A percentile compares a stretch with the other conserved stretches of the same genome.
These are phyloP conservation scores for Prinia subflava DNA, from an alignment of 2,113 vertebrate species.

Conservation along the genomic window DNA sequence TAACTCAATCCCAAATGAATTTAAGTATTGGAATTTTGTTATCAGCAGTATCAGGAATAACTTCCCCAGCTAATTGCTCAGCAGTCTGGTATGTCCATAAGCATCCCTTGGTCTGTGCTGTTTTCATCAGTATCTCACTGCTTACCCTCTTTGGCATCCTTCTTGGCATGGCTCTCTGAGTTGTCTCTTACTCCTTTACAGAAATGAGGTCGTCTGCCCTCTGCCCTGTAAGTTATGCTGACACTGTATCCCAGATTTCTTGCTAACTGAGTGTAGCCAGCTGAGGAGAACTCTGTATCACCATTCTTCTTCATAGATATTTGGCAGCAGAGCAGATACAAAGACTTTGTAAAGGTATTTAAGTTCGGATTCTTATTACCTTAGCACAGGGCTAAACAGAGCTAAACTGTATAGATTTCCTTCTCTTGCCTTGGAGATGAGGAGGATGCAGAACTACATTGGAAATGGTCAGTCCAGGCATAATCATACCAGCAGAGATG, in stretches of 20 bases:
- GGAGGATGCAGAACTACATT: background rate
- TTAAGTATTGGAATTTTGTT: slow-evolving; percentile 31
- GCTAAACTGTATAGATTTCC: background rate
- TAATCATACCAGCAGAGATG: background rate
- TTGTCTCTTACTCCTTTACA: background rate
- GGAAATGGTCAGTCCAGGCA: background rate
- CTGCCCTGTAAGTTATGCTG: background rate
- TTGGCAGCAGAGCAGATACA: background rate
- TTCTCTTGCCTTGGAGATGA: background rate
- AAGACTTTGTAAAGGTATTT: background rate
- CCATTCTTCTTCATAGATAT: background rate
- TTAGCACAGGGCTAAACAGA: background rate
- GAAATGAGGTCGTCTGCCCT: background rate
- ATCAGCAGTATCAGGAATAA: slow-evolving; percentile 3
- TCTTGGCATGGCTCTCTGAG: background rate
- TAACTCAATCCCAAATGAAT: slow-evolving; percentile 33
- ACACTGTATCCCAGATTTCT: background rate
- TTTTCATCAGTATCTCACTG: background rate
- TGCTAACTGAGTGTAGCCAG: background rate
- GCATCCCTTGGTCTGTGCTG: background rate
- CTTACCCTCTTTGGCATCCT: slow-evolving; percentile 15
- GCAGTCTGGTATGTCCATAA: slow-evolving; percentile 46
- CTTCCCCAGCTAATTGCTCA: slow-evolving; percentile 31
- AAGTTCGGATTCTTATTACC: background rate
- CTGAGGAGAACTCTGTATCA: background rate